Percentiles rank a stretch among this genome's conserved stretches.
These are phyloP conservation scores for Pogonomyrmex barbatus DNA, from an alignment of 1,140 invertebrate species.

Conservation along the genomic window DNA sequence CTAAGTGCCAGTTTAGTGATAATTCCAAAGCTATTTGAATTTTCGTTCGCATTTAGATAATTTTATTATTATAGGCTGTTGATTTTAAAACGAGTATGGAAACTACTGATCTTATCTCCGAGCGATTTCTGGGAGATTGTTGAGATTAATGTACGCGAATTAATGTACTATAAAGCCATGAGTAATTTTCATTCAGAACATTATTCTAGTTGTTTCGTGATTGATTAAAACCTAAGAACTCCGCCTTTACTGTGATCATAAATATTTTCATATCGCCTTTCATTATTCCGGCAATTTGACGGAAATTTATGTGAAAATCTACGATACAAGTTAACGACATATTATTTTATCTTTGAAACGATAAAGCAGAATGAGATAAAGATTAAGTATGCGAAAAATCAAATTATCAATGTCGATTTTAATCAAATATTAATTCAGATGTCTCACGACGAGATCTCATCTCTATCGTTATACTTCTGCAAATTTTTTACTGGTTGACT, in stretches of 20 bases:
- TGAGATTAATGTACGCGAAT: background rate
- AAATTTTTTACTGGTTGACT: slow-evolving; percentile 20
- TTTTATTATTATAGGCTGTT: background rate
- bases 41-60: background rate
- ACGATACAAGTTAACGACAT: background rate
- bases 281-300: background rate
- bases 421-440: background rate
- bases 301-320: slow-evolving; percentile 9
- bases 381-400: background rate
- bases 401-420: background rate
- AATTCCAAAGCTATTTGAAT: slow-evolving; percentile 9
- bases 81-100: background rate
- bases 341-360: background rate
- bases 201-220: background rate
- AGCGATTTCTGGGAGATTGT: background rate
- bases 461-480: slow-evolving; percentile 27
- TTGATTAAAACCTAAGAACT: background rate
- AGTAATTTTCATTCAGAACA: background rate
- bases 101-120: slow-evolving; percentile 1
- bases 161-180: slow-evolving; percentile 30
- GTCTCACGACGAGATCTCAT: background rate
- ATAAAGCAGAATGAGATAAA: background rate
- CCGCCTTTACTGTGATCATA: background rate
- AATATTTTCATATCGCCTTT: background rate
- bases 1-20: background rate